Conservation (phyloP, 92 coral and sea anemone genomes). For the Parazoanthus atlanticus region DNA sequence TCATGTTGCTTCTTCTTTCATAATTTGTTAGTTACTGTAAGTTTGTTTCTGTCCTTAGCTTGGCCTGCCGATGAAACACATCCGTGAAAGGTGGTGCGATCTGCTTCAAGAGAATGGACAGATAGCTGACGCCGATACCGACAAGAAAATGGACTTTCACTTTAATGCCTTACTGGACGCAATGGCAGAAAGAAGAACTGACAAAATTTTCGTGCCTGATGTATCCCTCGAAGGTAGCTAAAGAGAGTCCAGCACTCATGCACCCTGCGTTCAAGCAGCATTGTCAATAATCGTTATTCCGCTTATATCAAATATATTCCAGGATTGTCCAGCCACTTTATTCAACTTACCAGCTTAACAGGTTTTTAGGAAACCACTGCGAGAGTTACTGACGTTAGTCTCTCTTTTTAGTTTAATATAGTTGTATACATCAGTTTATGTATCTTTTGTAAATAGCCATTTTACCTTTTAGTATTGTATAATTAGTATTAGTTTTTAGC, state of each 20-base stretch:
- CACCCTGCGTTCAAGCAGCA: background rate
- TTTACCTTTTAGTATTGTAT: background rate
- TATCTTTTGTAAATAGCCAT: too few relatives aligned
- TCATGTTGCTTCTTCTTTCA: background rate
- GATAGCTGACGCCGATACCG: slow-evolving; percentile 70
- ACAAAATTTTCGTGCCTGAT: slow-evolving; percentile 48
- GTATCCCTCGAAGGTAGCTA: slow-evolving; percentile 81
- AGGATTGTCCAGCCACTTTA: too few relatives aligned
- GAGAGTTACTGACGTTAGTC: too few relatives aligned
- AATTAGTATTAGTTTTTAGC: too few relatives aligned
- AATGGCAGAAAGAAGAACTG: slow-evolving; percentile 80
- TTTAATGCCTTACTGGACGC: slow-evolving; percentile 92
- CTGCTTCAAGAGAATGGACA: slow-evolving; percentile 73
- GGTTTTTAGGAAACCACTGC: too few relatives aligned
- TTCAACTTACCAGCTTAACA: too few relatives aligned
- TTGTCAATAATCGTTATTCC: background rate
- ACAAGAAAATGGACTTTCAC: slow-evolving; percentile 91
- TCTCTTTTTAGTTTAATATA: too few relatives aligned
- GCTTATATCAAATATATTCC: too few relatives aligned
- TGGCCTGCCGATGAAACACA: slow-evolving; percentile 81
- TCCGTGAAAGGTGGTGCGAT: slow-evolving; percentile 86
- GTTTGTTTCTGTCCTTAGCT: slow-evolving; percentile 49
- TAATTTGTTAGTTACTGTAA: background rate
- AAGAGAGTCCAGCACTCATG: too few relatives aligned
- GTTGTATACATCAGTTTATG: too few relatives aligned